Percentiles rank a stretch among this genome's conserved stretches.
phyloP scores from a whole-genome alignment of 2,113 vertebrate genomes.

The Clupea harengus region DNA sequence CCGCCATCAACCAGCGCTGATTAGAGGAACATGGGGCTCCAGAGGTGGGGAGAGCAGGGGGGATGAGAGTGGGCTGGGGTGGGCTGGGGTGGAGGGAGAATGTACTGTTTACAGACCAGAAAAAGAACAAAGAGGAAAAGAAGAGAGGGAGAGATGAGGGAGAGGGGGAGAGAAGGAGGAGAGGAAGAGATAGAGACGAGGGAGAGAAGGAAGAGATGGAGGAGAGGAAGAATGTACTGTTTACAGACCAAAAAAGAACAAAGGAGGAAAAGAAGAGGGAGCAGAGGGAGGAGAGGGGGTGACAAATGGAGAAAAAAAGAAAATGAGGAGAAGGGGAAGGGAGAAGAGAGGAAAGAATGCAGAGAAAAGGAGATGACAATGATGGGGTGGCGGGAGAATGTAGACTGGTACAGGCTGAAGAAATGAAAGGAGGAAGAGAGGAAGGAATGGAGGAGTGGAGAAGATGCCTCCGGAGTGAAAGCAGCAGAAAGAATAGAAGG shows the following conservation, averaged over 20 bases:
- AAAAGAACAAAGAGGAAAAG: not conserved
- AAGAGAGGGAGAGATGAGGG: not conserved
- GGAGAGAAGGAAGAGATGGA: too few species aligned
- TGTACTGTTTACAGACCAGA: not conserved
- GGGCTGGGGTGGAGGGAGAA: not conserved
- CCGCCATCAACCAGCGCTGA: not conserved
- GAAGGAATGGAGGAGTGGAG: not conserved
- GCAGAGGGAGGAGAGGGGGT: slow-evolving; percentile 10
- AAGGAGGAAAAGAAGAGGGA: slow-evolving; percentile 27
- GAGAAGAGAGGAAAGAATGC: not conserved
- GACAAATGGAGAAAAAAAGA: slow-evolving; percentile 17
- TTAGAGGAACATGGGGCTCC: not conserved
- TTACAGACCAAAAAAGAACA: not conserved
- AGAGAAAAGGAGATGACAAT: not conserved
- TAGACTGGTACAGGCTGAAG: slow-evolving; percentile 3
- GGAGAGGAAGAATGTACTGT: slow-evolving; percentile 29
- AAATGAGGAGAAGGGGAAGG: slow-evolving; percentile 13
- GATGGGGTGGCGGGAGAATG: not conserved
- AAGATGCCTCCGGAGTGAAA: not conserved
- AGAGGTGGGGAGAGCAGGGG: not conserved
- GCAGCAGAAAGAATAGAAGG: not conserved
- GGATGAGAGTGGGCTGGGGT: not conserved
- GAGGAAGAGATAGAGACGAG: too few species aligned
- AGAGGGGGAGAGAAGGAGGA: too few species aligned
- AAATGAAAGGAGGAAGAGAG: too few species aligned